Base-by-base conservation (phyloP, 1,140 invertebrate species). In the Apis laboriosa region DNA sequence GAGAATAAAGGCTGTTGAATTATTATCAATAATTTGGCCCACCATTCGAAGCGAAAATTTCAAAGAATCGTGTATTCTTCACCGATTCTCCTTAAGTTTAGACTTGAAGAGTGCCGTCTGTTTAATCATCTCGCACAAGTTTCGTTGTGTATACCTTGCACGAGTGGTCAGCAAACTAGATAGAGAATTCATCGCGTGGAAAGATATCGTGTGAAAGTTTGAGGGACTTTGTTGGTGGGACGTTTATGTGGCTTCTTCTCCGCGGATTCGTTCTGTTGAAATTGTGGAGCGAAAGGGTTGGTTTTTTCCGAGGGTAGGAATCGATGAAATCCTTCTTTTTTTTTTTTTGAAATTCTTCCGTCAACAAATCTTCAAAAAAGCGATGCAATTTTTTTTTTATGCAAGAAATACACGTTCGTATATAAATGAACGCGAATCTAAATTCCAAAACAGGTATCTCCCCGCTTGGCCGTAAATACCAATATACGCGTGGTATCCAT, bases 1-100 rank as follows among this genome's bases (percentile, higher is more conserved):
- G 51, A 34, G 24, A 74, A 64, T 9, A 55, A 64, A n/a, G 53
- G 21, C 60, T 28, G 13, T n/a, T 80, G 60, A 80, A 80, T 80
- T 80, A 73, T 64, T 63, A 21, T 51, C 15, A 9, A 56, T 67
- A 66, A 15, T 68, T 21, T 17, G 9, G 5, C 34, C 34, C 34
- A 43, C 34, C 34, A 43, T 24, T 15, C 2, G 8, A 19, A 9
- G 17, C n/a, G 21, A 51, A 24, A 75, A 75, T 51, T 9, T 15
- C 60, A 19, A 1, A 9, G 13, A 24, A 12, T 8, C 19, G 19
- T 56, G 28, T 3, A 51, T 28, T 55, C 11, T 56, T 72, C 53
- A 2, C 51, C 21, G 28, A 73, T 73, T 58, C 19, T 56, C 2
- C 43, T 58, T n/a, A 73, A 73, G 15, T 28, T 19, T 2, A 17